These are phyloP conservation scores for Gymnosoma rotundatum DNA, from an alignment of 2,888 invertebrate species.

Conservation along the genomic window DNA sequence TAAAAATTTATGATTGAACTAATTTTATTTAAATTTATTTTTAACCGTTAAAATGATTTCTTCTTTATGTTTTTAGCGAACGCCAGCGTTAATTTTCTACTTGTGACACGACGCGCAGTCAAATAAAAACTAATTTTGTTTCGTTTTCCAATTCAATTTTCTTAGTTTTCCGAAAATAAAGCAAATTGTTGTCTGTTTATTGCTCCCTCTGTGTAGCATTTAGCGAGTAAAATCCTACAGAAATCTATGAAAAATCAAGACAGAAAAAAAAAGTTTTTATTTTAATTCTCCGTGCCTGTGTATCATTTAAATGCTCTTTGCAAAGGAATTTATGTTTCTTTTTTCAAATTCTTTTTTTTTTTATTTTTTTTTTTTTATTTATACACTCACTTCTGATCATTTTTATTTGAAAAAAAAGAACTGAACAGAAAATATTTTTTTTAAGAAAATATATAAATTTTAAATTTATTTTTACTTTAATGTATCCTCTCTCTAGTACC, in stretches of 20 bases:
- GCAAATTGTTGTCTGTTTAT: conserved; percentile 20
- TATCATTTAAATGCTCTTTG: conserved; percentile 38
- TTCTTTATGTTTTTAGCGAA: conserved; percentile 17
- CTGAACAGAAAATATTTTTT: neutral
- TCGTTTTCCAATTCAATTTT: conserved; percentile 57
- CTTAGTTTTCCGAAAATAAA: conserved; percentile 58
- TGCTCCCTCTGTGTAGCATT: conserved; percentile 47
- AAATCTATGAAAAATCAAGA: conserved; percentile 2
- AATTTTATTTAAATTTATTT: neutral
- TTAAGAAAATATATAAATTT: neutral
- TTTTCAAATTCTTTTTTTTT: conserved; percentile 26
- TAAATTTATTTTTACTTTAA: conserved; percentile 41
- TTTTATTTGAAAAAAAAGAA: neutral
- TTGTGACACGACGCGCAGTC: conserved; percentile 79
- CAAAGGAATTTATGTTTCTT: conserved; percentile 38
- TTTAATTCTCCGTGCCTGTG: conserved; percentile 33
- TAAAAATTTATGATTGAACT: too few relatives aligned
- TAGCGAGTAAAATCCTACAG: conserved; percentile 41
- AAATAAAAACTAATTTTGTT: conserved; percentile 77
- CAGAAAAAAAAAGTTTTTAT: conserved; percentile 29
- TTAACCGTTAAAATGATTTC: conserved; percentile 15
- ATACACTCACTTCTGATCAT: conserved; percentile 17
- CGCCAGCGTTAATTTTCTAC: conserved; percentile 35
- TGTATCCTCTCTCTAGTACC: conserved; percentile 40
- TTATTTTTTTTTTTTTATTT: conserved; percentile 45